Base-by-base conservation (phyloP, 2,888 invertebrate genomes). In the Harmothoe impar region DNA sequence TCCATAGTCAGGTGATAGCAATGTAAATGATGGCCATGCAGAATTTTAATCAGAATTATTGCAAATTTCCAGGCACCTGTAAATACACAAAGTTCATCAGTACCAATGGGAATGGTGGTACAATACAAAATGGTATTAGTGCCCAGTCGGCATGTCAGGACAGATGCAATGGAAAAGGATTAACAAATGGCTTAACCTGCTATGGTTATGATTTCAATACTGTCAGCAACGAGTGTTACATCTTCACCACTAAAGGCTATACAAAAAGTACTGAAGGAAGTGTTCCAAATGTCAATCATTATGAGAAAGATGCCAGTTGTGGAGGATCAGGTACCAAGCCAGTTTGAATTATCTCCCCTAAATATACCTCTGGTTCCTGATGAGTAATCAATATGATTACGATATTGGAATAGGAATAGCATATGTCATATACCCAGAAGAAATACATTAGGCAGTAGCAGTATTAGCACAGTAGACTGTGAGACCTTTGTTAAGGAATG, bases 201-300 rank as follows among this genome's bases (percentile, higher is more conserved):
- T 84, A 84, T 84, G 84, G 5, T 35, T 84, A 84, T 84, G 77
- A 77, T 77, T 77, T 77, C 25, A 29, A 77, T 77, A 77, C 15
- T 77, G 5, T 3, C 5, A 77, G 25, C 31, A 77, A 17, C 10
- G 5, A 43, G 31, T 77, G 77, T 31, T 77, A 29, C 77, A 29
- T 77, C 17, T 77, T 77, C 7, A 77, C 77, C 1, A 5, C 29
- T 29, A 1, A 62, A 23, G 15, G 15, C 62, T 62, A 62, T 15
- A 62, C 3, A 17, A 33, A 23, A 23, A 35, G 12, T 33, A 5
- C 35, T 35, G 33, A 29, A 3, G 77, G 77, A 23, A n/a, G 31
- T 33, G 15, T 5, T 43, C 35, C 12, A 81, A 23, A 23, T 33
- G 51, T 51, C 0, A 51, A 84, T 35, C 84, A 84, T 20, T 84